Conservation (phyloP, 2,888 invertebrate genomes). For the Sinopyrophorus schimmeli region DNA sequence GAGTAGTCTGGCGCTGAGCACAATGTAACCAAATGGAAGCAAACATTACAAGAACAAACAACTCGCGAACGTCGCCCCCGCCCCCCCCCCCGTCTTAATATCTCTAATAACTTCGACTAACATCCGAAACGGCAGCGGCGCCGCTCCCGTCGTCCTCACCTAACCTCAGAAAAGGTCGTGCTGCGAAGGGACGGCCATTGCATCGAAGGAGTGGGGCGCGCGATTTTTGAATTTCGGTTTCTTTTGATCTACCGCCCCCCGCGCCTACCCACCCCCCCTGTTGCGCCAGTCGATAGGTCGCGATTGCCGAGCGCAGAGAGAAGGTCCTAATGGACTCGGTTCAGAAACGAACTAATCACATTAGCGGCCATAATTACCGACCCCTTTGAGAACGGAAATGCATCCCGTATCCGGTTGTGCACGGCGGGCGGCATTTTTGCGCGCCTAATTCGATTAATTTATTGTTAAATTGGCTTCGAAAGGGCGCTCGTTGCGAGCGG, state of each 20-base stretch:
- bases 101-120: slow-evolving; percentile 46
- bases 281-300: too few species aligned
- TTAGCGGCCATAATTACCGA: slow-evolving; percentile 68
- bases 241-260: too few species aligned
- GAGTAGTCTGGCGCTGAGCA: slow-evolving; percentile 38
- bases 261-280: too few species aligned
- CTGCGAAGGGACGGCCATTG: slow-evolving; percentile 45
- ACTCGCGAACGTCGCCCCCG: too few species aligned
- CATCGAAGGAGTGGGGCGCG: slow-evolving; percentile 32
- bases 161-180: too few species aligned
- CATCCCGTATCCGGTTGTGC: slow-evolving; percentile 68
- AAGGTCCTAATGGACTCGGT: slow-evolving; percentile 56
- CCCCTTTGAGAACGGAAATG: slow-evolving; percentile 69
- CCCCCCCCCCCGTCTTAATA: too few species aligned
- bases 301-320: too few species aligned
- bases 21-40: slow-evolving; percentile 39
- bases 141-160: too few species aligned
- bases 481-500: slow-evolving; percentile 44
- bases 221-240: slow-evolving; percentile 16
- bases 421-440: slow-evolving; percentile 37
- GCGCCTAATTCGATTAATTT: slow-evolving; percentile 55
- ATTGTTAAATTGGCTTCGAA: slow-evolving; percentile 56
- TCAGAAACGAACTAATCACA: slow-evolving; percentile 64
- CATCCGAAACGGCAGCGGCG: slow-evolving; percentile 40
- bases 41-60: slow-evolving; percentile 49